These are phyloP conservation scores for Xenopus laevis DNA, from an alignment of 2,113 vertebrate species.

Conservation along the genomic window DNA sequence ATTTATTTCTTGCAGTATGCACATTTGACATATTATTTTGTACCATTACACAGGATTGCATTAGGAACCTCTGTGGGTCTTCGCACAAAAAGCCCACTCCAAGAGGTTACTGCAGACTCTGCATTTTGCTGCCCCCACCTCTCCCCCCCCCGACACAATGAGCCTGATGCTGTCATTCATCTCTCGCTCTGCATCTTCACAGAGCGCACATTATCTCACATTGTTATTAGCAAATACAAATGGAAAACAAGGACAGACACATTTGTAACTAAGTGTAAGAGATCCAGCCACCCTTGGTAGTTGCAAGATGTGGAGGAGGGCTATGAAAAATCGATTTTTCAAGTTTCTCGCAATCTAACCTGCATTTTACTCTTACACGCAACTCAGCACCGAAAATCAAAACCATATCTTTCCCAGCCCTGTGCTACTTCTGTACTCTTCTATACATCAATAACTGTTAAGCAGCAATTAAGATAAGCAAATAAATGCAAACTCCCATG, in stretches of 20 bases:
- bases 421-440: slow-evolving; percentile 7
- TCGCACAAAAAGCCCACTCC: not conserved
- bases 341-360: slow-evolving; percentile 32
- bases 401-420: slow-evolving; percentile 21
- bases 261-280: slow-evolving; percentile 38
- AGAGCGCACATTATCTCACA: slow-evolving; percentile 39
- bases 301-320: not conserved
- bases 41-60: not conserved
- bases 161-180: slow-evolving; percentile 42
- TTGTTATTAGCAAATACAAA: slow-evolving; percentile 47
- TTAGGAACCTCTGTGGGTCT: not conserved
- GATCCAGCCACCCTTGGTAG: slow-evolving; percentile 10
- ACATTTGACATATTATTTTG: not conserved
- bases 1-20: not conserved
- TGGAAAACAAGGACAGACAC: slow-evolving; percentile 44
- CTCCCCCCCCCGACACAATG: slow-evolving; percentile 16
- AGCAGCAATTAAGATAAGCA: slow-evolving; percentile 39
- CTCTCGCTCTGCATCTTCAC: slow-evolving; percentile 26
- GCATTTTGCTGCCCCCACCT: slow-evolving; percentile 15
- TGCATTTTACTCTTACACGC: slow-evolving; percentile 20
- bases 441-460: slow-evolving; percentile 29
- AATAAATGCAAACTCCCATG: slow-evolving; percentile 35
- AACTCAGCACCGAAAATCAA: not conserved
- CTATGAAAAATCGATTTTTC: slow-evolving; percentile 23
- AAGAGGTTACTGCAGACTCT: slow-evolving; percentile 13